These are phyloP conservation scores for Vultur gryphus DNA, from an alignment of 2,797 vertebrate genomes.

Conservation along the genomic window DNA sequence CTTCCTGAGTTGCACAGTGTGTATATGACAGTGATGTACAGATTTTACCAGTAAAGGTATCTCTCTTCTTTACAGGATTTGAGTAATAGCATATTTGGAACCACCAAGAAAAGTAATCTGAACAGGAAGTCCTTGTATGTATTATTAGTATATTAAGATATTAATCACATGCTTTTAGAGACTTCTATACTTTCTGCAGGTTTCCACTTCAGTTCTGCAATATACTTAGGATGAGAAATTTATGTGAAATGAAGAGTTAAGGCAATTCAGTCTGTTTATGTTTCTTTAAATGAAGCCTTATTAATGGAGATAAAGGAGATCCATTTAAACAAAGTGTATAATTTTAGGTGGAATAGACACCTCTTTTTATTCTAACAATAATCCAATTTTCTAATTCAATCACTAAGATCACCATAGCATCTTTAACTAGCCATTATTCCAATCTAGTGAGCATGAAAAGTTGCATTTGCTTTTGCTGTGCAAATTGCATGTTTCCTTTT, in stretches of 20 bases:
- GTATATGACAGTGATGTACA: not conserved
- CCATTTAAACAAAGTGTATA: not conserved
- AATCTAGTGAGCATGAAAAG: not conserved
- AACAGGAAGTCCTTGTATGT: conserved; percentile 83
- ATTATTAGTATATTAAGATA: not conserved
- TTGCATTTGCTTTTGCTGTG: not conserved
- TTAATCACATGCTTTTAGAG: not conserved
- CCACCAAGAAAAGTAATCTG: conserved; percentile 69
- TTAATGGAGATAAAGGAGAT: not conserved
- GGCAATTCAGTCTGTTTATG: not conserved
- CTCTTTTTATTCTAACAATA: not conserved
- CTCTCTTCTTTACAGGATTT: conserved; percentile 59
- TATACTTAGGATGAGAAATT: not conserved
- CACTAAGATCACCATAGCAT: not conserved
- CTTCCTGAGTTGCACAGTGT: not conserved
- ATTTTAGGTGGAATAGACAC: not conserved
- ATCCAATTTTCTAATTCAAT: not conserved
- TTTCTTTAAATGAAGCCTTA: not conserved
- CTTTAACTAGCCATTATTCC: not conserved
- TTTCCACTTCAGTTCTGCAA: not conserved
- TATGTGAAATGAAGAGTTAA: not conserved
- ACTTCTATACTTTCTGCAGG: not conserved
- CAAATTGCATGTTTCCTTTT: not conserved
- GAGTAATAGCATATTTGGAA: conserved; percentile 68
- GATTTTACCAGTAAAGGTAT: not conserved